Conservation (phyloP, 2,113 vertebrate species). For the Verasper variegatus region DNA sequence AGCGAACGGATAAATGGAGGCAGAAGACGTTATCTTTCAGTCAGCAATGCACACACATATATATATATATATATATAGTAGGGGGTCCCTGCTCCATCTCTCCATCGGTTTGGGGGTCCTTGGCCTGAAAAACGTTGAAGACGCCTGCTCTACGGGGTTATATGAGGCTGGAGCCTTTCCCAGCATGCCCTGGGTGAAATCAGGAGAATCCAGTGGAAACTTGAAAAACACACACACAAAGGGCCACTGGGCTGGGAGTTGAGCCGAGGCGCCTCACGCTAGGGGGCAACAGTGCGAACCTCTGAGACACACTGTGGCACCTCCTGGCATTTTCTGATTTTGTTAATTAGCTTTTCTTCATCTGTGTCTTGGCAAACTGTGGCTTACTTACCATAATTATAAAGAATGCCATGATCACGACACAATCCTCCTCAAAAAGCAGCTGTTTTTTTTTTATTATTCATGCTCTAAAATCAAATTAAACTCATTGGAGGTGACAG, state of each 20-base stretch:
- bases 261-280: conserved; percentile 4
- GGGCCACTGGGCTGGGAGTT: background rate
- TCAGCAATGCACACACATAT: too few species aligned
- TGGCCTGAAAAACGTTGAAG: too few species aligned
- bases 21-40: too few species aligned
- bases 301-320: conserved; percentile 27
- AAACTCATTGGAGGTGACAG: conserved; percentile 5
- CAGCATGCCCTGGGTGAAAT: conserved; percentile 6
- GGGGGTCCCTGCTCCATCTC: too few species aligned
- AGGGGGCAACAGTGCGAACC: conserved; percentile 14
- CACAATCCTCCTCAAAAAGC: background rate
- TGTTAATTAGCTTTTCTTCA: conserved; percentile 49
- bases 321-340: conserved; percentile 31
- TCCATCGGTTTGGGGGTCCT: too few species aligned
- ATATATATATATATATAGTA: too few species aligned
- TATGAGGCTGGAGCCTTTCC: conserved; percentile 8
- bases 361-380: conserved; percentile 26
- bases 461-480: conserved; percentile 14
- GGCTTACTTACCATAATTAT: conserved; percentile 28
- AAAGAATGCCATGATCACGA: conserved; percentile 14
- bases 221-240: background rate
- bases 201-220: conserved; percentile 16
- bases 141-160: background rate
- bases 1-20: too few species aligned
- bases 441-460: background rate